Evolutionary conservation across 2,113 vertebrate genomes (phyloP), one percentile per base, ranked within the genome.

Genomic region (Pica pica): DNA sequence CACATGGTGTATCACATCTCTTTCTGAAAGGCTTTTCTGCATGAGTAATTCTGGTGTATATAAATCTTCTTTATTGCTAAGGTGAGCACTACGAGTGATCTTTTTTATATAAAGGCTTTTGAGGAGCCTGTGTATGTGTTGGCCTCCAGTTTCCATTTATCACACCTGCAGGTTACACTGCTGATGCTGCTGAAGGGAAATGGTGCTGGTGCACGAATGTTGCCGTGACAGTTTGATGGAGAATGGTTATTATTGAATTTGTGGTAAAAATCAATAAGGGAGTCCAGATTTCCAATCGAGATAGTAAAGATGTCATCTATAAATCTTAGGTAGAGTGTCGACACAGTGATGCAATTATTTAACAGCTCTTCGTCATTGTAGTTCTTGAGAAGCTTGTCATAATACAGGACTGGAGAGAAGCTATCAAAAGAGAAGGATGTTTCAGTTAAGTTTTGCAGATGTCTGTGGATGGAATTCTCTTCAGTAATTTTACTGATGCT

Each of bases 221-320:
- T 77, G 60, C 60, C 59, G 60, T 80, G 91, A 33, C 83, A 94
- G 73, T 18, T 84, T 96, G 93, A 96, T 89, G 47, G 77, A 94
- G 84, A 80, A 76, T 55, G 30, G 64, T 50, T 64, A 78, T 94
- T 89, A 96, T 12, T 67, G 81, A 78, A 94, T 96, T 95, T 91
- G 89, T 78, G 60, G 52, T 81, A 81, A 89, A 96, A 96, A 93
- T 96, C 93, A 81, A 91, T 91, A 94, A 70, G 10, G 27, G 47
- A 96, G 56, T 70, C 42, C 69, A 87, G 27, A 87, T 87, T 95
- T 91, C 83, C 83, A 67, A 67, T 81, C 2, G 35, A 81, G 60
- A 81, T 91, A 84, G 83, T 92, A 93, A 89, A 91, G 60, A 59
- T 67, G 27, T 89, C 56, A 55, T 70, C 52, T 81, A 42, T 94